A percentile compares a stretch with the other conserved stretches of the same genome.
phyloP scores from a whole-genome alignment of 1,140 invertebrate species.

The Apis laboriosa region DNA sequence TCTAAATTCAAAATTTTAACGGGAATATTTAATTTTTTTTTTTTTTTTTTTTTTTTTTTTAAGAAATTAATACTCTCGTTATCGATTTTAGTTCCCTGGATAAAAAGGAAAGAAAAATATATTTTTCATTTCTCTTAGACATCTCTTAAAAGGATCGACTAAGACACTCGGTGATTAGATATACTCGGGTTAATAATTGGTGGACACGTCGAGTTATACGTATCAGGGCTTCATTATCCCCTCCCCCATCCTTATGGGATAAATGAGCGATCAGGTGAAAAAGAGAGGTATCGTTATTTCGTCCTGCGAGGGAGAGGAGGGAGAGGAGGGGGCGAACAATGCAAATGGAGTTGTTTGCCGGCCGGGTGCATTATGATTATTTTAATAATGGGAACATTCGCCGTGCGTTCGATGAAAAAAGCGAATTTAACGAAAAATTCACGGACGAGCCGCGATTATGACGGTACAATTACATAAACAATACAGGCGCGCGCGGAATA shows the following conservation, averaged over 20 bases:
- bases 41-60: no score
- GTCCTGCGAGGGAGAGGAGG: background rate
- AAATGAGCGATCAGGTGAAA: conserved; percentile 44
- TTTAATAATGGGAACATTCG: conserved; percentile 51
- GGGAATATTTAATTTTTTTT: no score
- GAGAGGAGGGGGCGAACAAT: conserved; percentile 15
- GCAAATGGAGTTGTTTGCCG: conserved; percentile 35
- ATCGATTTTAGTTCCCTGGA: no score
- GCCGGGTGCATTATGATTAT: conserved; percentile 54
- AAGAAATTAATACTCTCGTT: no score
- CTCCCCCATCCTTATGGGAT: background rate
- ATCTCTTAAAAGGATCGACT: no score
- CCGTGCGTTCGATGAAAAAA: conserved; percentile 41
- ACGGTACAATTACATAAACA: conserved; percentile 58
- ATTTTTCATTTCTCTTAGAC: no score
- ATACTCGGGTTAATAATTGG: no score
- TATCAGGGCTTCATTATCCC: conserved; percentile 2
- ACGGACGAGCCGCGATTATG: conserved; percentile 37
- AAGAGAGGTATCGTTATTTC: conserved; percentile 52
- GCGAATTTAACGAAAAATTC: conserved; percentile 55
- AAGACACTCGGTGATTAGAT: no score
- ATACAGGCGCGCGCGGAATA: conserved; percentile 27
- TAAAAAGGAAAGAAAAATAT: no score
- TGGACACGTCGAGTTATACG: no score
- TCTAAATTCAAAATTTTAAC: no score